Percentiles rank a stretch among this genome's conserved stretches.
phyloP scores from a whole-genome alignment of 37 sponge, comb jelly and placozoan species.

The Halisarca cf. caerulea region DNA sequence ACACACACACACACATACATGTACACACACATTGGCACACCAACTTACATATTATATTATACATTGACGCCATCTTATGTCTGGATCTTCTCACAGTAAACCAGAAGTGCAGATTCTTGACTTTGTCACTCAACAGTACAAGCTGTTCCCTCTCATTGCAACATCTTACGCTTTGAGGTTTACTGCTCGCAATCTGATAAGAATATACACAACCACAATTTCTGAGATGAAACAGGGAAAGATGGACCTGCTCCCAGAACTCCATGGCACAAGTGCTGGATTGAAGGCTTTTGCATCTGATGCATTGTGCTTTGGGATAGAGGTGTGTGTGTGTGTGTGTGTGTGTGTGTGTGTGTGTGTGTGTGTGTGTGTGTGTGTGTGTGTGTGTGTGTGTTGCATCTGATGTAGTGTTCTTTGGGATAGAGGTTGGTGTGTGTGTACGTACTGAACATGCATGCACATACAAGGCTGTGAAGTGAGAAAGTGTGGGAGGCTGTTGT shows the following conservation, averaged over 20 bases:
- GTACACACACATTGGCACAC: neutral
- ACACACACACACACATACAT: slow-evolving; percentile 6
- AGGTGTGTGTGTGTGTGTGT: slow-evolving; percentile 48
- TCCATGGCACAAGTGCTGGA: slow-evolving; percentile 91
- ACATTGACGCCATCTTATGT: no score
- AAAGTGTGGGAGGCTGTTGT: no score
- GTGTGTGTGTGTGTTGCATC: no score
- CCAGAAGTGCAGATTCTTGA: slow-evolving; percentile 86
- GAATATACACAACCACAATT: slow-evolving; percentile 11
- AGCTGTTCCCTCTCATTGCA: slow-evolving; percentile 86
- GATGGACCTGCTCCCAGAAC: slow-evolving; percentile 79
- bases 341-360: no score
- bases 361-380: no score
- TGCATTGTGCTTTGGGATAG: slow-evolving; percentile 59
- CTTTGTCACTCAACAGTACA: slow-evolving; percentile 87
- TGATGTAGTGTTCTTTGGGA: no score
- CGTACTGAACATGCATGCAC: no score
- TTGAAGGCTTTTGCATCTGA: slow-evolving; percentile 79
- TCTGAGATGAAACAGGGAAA: slow-evolving; percentile 71
- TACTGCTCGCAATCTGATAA: slow-evolving; percentile 62
- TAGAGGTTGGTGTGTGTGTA: no score
- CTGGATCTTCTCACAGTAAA: slow-evolving; percentile 9
- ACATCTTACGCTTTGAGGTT: slow-evolving; percentile 71
- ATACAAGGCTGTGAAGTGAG: no score
- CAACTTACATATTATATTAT: no score